Conservation (phyloP, 2,888 invertebrate species). For the Agriopis aurantiaria region DNA sequence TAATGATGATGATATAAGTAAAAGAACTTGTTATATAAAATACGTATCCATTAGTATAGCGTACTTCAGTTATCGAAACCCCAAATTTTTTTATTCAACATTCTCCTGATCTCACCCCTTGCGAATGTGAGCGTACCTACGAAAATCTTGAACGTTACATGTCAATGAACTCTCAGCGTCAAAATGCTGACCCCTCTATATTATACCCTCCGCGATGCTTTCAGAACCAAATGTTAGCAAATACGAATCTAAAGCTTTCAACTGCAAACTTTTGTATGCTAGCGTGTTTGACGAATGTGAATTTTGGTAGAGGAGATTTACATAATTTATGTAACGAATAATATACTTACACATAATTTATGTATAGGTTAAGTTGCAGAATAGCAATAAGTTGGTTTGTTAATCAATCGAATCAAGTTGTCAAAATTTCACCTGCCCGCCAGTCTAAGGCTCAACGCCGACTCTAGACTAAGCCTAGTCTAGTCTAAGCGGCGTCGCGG, state of each 20-base stretch:
- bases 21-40: no score
- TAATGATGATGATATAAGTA: no score
- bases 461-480: no score
- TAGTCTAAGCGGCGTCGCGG: no score
- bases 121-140: conserved; percentile 31
- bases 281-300: neutral
- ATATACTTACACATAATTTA: neutral
- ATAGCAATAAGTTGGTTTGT: no score
- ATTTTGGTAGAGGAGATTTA: neutral
- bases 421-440: no score
- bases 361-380: no score
- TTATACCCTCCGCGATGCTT: conserved; percentile 41
- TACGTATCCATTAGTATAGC: neutral
- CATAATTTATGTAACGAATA: neutral
- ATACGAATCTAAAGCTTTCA: conserved; percentile 26
- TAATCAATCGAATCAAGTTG: no score
- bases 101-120: conserved; percentile 30
- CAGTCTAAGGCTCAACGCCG: no score
- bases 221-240: conserved; percentile 35
- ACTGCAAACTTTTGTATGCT: conserved; percentile 22
- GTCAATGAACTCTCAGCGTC: conserved; percentile 54
- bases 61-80: neutral
- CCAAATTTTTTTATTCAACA: neutral
- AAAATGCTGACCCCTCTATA: conserved; percentile 49
- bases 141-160: conserved; percentile 41